Evolutionary conservation across 2,888 invertebrate species (phyloP), one percentile per base, ranked within the genome.

Genomic region (Clanis bilineata): DNA sequence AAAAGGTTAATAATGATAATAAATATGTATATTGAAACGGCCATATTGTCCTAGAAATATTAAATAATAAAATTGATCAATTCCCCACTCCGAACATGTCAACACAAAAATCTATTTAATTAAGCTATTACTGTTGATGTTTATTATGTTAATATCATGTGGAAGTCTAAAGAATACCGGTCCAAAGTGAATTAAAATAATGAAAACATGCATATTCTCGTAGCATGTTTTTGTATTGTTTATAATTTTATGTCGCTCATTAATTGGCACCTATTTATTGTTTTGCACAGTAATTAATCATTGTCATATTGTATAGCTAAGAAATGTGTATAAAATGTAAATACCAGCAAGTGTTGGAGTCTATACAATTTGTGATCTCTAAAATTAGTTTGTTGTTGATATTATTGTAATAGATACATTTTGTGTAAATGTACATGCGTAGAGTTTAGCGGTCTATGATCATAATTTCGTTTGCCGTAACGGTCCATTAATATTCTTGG

Each of bases 301-400:
- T 47, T n/a, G 1, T 32, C 28, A 51, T 51, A 36, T 36, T 36
- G 28, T 51, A 32, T 51, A 18, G 51, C 32, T 51, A 51, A 32
- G 18, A 9, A 18, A 32, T 51, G 28, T 51, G 51, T 51, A 18
- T 32, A 51, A 32, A 32, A 51, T 51, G 32, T 51, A 51, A 51
- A 51, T 47, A 32, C 32, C 51, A 51, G 32, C 18, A 51, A 51
- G 15, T 51, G 51, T 51, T 51, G 51, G 51, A 51, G 39, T 56
- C 21, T 38, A 56, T 56, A 56, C 56, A 36, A 21, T 56, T 56
- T 56, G 56, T 56, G 56, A 56, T 56, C 56, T 56, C 51, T 51
- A 28, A 51, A 51, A 51, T 51, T 51, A 32, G 32, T 32, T 51
- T 51, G 32, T 51, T 51, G 32, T 51, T 51, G 51, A 51, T 51